Percentiles rank a stretch among this genome's conserved stretches.
Evolutionary conservation across 1,140 invertebrate species (phyloP).

Genomic region (Macrocentrus cingulum): DNA sequence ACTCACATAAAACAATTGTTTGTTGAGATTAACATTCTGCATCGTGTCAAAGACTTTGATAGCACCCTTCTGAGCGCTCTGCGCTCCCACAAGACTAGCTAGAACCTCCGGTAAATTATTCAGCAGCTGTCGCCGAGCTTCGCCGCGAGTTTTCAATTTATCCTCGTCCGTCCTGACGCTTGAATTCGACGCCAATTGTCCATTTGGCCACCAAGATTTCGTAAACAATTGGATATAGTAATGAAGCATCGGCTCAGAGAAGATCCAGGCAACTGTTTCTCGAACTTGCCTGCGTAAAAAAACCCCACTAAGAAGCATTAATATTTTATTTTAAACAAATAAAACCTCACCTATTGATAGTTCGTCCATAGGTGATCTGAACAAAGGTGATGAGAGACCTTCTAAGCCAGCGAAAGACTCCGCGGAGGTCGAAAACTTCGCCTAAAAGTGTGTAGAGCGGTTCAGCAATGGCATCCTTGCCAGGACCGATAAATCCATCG

Average conservation of each 20-base stretch:
- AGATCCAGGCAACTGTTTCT: slow-evolving; percentile 82
- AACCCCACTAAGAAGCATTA: neutral
- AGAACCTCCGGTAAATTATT: slow-evolving; percentile 78
- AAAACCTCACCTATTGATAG: slow-evolving; percentile 75
- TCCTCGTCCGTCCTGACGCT: slow-evolving; percentile 65
- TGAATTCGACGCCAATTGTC: slow-evolving; percentile 64
- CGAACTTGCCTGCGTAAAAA: slow-evolving; percentile 76
- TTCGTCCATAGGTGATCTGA: slow-evolving; percentile 87
- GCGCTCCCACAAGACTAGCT: slow-evolving; percentile 80
- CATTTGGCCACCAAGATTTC: slow-evolving; percentile 88
- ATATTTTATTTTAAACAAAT: slow-evolving; percentile 5
- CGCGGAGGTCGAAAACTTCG: slow-evolving; percentile 87
- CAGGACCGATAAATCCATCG: slow-evolving; percentile 62
- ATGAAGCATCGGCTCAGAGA: slow-evolving; percentile 87
- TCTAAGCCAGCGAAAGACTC: slow-evolving; percentile 83
- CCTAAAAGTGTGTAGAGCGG: slow-evolving; percentile 82
- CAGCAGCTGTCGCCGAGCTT: slow-evolving; percentile 69
- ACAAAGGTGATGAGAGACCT: slow-evolving; percentile 88
- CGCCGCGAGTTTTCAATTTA: slow-evolving; percentile 67
- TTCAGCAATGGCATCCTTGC: slow-evolving; percentile 83
- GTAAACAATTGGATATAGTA: slow-evolving; percentile 82
- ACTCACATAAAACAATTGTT: slow-evolving; percentile 90
- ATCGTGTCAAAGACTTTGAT: slow-evolving; percentile 85
- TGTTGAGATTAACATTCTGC: slow-evolving; percentile 84
- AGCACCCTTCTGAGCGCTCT: slow-evolving; percentile 79